Base-by-base conservation (phyloP, 2,888 invertebrate species). In the Plebejus anna region DNA sequence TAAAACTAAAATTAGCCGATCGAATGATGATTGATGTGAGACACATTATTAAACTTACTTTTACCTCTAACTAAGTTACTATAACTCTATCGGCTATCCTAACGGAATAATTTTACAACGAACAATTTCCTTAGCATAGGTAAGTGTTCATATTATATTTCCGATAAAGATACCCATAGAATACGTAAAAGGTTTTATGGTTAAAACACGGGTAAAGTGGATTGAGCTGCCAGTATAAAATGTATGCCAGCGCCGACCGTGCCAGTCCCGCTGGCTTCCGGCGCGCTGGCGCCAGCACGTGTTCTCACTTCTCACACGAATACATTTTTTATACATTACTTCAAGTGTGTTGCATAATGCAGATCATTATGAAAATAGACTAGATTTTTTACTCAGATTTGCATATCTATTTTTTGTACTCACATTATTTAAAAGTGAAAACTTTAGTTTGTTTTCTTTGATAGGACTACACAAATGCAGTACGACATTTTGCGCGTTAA, bases 211-310 rank as follows among this genome's bases (percentile, higher is more conserved):
- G 2, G 47, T 47, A 28, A 51, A 72, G 72, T 72, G 72, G 72
- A 71, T 42, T 71, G 42, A 71, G 51, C 72, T 72, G 72, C 66
- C 13, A 36, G 42, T 72, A 28, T 81, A 80, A 81, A 80, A 75
- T 81, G 77, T 81, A 75, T 75, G 76, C 73, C 72, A 78, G 77
- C 78, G 83, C 82, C 81, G 81, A 11, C 61, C 28, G 85, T 86
- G 88, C 88, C 84, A 71, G 76, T 71, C 71, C 71, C 57, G 22
- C 86, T 83, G 80, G 82, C 84, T 87, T 89, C 88, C 89, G 87
- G 81, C 83, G 84, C 83, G 81, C 82, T 81, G 82, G 85, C 87
- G 87, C 87, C 86, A 84, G 81, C 81, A 79, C 61, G 73, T 75
- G 84, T 83, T 83, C 81, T 83, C 81, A 81, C 82, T 83, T 83